Evolutionary conservation across 2,888 invertebrate genomes (phyloP), one percentile per base, ranked within the genome.

Genomic region (Sarcophaga variegata): DNA sequence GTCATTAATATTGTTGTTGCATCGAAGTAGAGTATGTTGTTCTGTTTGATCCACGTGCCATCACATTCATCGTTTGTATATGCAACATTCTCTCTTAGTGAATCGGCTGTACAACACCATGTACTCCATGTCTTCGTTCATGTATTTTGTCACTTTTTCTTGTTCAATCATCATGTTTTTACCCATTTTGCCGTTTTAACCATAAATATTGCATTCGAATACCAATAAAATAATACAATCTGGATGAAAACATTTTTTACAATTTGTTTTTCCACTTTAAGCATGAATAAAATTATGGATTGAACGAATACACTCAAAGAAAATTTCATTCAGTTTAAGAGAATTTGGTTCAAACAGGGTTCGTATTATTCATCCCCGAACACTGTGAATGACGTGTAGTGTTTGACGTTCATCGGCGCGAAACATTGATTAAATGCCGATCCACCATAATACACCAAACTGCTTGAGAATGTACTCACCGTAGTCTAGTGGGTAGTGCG

Each of bases 141-240:
- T 87, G 87, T 87, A 84, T 87, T 87, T 87, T 87, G 87, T 87
- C 87, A 87, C 87, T 87, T 87, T 79, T 84, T 75, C 84, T 82
- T 84, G 78, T 81, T 77, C 86, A 79, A 84, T 83, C 86, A 79
- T 84, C 63, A 83, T 87, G 84, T 84, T 86, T 80, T 72, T 54
- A 54, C 54, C 67, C 59, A 84, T 80, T 69, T 80, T 5, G 14
- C 37, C 8, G 2, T 17, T 54, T 14, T 17, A 37, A 66, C 37
- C 20, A 12, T 20, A 6, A 47, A 8, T 20, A 17, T 37, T n/a
- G 37, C 5, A 76, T 45, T 49, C 67, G 22, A 54, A 67, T 69
- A 69, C 64, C 49, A 37, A 25, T 54, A 71, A 45, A 71, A 63
- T 76, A 80, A 69, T 79, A 62, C 80, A 80, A 80, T 80, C 80